These are phyloP conservation scores for Bubo blakistoni DNA, from an alignment of 2,113 vertebrate genomes.

Conservation along the genomic window DNA sequence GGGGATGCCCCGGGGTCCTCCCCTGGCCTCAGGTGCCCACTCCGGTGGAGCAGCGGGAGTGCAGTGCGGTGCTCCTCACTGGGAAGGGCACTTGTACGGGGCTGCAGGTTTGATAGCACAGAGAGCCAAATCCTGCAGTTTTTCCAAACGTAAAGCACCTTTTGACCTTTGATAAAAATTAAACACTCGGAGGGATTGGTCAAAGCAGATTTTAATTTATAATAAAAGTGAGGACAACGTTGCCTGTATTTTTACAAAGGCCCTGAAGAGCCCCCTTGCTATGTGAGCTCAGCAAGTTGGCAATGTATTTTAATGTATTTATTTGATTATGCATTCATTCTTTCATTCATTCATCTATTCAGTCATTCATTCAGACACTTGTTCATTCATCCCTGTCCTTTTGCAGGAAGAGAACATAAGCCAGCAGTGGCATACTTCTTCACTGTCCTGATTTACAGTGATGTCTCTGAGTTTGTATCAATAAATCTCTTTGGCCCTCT, in stretches of 20 bases:
- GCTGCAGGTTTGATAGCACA: neutral
- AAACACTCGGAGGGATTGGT: neutral
- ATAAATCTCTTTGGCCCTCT: conserved; percentile 67
- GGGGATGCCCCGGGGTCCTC: neutral
- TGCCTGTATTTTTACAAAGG: neutral
- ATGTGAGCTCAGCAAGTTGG: neutral
- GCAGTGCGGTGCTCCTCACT: fast-evolving
- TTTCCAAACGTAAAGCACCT: neutral
- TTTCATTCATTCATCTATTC: conserved; percentile 64
- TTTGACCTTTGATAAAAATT: neutral
- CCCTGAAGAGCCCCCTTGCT: neutral
- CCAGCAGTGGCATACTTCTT: conserved; percentile 47
- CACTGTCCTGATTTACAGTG: conserved; percentile 62
- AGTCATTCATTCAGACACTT: conserved; percentile 63
- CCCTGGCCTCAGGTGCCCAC: neutral
- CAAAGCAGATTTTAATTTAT: conserved; percentile 14
- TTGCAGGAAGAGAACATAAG: conserved; percentile 61
- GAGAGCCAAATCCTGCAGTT: neutral
- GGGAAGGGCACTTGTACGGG: neutral
- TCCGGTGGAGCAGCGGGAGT: neutral
- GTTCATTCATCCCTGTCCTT: conserved; percentile 58
- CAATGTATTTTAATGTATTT: conserved; percentile 62
- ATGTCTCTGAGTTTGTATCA: conserved; percentile 54
- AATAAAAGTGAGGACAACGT: neutral
- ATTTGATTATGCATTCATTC: conserved; percentile 56